Evolutionary conservation across 2,797 vertebrate species (phyloP).

Genomic region (Sebastes trivittatus): DNA sequence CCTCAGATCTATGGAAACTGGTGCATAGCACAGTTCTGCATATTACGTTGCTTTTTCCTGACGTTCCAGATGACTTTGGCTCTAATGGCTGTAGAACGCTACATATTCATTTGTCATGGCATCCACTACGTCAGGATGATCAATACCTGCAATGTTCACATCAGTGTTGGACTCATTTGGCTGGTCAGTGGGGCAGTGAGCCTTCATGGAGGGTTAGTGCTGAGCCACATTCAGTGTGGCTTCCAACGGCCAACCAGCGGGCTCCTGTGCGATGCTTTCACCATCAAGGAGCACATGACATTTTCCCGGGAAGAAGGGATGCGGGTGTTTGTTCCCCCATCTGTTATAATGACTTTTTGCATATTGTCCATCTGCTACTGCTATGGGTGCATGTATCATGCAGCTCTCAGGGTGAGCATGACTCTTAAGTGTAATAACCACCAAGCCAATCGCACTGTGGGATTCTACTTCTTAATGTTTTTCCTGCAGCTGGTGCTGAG

Average conservation of each 20-base stretch:
- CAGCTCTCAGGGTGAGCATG: background rate
- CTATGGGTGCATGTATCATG: slow-evolving; percentile 4
- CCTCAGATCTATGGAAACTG: background rate
- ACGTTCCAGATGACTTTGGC: background rate
- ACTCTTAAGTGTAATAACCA: background rate
- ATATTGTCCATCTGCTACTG: slow-evolving; percentile 24
- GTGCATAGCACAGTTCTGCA: slow-evolving; percentile 1
- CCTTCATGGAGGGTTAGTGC: background rate
- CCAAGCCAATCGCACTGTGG: background rate
- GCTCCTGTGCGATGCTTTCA: background rate
- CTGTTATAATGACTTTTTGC: slow-evolving; percentile 6
- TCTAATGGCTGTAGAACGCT: slow-evolving; percentile 4
- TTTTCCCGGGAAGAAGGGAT: background rate
- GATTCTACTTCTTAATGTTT: slow-evolving; percentile 14
- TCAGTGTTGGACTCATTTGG: background rate
- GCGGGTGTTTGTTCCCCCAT: background rate
- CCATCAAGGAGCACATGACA: background rate
- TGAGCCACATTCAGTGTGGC: background rate
- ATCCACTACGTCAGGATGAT: slow-evolving; percentile 10
- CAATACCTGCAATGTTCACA: background rate
- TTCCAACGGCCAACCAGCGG: background rate
- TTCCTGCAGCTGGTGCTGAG: background rate
- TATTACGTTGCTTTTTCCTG: background rate
- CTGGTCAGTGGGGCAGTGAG: slow-evolving; percentile 1
- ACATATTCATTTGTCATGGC: slow-evolving; percentile 19